phyloP scores from a whole-genome alignment of 2,888 invertebrate genomes.

The Spisula subtruncata region DNA sequence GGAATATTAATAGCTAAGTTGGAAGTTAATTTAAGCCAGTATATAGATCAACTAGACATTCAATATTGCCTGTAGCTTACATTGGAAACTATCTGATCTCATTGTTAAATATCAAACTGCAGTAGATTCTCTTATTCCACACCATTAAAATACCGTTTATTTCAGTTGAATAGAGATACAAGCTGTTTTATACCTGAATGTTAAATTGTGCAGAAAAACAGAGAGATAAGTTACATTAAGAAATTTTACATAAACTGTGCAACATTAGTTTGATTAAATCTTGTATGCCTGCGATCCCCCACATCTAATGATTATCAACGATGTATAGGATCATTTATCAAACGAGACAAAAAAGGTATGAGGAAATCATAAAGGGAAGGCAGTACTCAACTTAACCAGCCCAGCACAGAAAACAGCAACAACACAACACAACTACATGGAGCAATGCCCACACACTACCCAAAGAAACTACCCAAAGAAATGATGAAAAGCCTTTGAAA shows the following conservation, averaged over 20 bases:
- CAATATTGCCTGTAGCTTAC: background rate
- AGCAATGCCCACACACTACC: too few species aligned
- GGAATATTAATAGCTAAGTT: background rate
- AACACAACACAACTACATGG: too few species aligned
- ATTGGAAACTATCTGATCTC: background rate
- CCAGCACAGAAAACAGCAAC: too few species aligned
- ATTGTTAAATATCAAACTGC: background rate
- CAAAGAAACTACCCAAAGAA: too few species aligned
- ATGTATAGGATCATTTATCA: too few species aligned
- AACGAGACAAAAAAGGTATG: too few species aligned
- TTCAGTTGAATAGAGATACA: background rate
- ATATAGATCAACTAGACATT: background rate
- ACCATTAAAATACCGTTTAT: background rate
- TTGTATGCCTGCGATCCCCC: background rate
- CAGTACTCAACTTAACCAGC: too few species aligned
- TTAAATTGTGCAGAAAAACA: background rate
- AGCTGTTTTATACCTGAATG: background rate
- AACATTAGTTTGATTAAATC: background rate
- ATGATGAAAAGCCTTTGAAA: too few species aligned
- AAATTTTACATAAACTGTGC: background rate
- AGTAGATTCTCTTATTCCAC: background rate
- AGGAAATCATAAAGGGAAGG: too few species aligned
- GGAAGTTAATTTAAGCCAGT: conserved; percentile 16
- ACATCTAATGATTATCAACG: too few species aligned
- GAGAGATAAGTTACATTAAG: background rate